Conservation (phyloP, 2,113 vertebrate species). For the Oxyruncus cristatus region DNA sequence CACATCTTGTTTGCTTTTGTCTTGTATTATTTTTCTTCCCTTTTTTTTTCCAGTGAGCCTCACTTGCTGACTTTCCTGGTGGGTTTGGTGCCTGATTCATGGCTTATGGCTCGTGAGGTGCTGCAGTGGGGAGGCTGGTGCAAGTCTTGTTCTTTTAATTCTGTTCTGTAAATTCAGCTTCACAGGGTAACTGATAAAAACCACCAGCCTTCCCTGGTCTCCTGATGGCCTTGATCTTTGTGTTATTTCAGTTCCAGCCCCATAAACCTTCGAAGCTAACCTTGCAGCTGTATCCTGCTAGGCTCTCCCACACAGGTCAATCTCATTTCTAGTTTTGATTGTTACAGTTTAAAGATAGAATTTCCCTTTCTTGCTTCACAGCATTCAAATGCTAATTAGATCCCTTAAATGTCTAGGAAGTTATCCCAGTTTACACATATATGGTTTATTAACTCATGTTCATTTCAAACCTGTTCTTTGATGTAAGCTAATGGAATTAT, state of each 20-base stretch:
- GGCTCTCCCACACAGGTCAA: slow-evolving; percentile 23
- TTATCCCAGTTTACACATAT: slow-evolving; percentile 57
- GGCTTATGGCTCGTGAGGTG: neutral
- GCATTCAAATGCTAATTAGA: slow-evolving; percentile 62
- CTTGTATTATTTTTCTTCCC: neutral
- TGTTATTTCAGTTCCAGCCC: neutral
- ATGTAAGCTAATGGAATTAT: slow-evolving; percentile 50
- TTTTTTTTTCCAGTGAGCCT: neutral
- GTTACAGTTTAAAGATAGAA: slow-evolving; percentile 50
- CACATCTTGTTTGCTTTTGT: neutral
- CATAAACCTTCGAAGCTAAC: neutral
- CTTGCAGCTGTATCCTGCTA: slow-evolving; percentile 22
- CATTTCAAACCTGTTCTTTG: slow-evolving; percentile 59
- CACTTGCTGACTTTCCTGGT: neutral
- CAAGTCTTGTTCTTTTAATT: neutral
- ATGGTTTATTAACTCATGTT: slow-evolving; percentile 49
- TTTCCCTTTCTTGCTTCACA: slow-evolving; percentile 50
- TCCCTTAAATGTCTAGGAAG: slow-evolving; percentile 50
- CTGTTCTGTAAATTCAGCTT: neutral
- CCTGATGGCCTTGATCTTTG: neutral
- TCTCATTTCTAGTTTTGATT: slow-evolving; percentile 56
- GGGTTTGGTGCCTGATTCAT: neutral
- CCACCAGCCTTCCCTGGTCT: neutral
- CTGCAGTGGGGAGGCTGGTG: neutral
- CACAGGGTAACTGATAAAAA: neutral